phyloP scores from a whole-genome alignment of 2,113 vertebrate species.

The Aythya baeri region DNA sequence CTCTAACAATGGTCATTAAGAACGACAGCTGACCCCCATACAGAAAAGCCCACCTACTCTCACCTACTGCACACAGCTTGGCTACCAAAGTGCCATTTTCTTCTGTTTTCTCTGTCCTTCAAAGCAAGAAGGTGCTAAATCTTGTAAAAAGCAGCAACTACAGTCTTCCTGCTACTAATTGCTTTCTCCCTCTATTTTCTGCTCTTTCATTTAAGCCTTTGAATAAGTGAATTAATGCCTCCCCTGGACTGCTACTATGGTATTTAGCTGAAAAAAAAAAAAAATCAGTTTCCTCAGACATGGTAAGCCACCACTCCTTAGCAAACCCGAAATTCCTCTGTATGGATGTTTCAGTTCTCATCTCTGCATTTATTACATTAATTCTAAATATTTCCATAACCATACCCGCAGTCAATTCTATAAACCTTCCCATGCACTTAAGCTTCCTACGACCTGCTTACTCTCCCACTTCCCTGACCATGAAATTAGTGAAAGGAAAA shows the following conservation, averaged over 20 bases:
- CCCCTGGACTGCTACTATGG: neutral
- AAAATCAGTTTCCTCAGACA: neutral
- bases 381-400: neutral
- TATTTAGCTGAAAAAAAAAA: neutral
- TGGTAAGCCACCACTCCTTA: neutral
- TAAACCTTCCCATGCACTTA: accelerated
- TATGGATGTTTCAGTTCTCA: neutral
- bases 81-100: neutral
- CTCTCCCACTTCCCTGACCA: neutral
- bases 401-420: neutral
- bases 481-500: neutral
- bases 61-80: neutral
- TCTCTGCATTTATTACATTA: neutral
- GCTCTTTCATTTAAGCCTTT: neutral
- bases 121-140: neutral
- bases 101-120: constrained; percentile 1
- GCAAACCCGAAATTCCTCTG: neutral
- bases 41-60: neutral
- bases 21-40: neutral
- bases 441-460: neutral
- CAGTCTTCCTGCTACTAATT: neutral
- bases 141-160: neutral
- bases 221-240: accelerated
- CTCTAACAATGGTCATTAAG: neutral
- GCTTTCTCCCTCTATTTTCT: neutral